Base-by-base conservation (phyloP, 2,797 vertebrate species). In the Carapus acus region DNA sequence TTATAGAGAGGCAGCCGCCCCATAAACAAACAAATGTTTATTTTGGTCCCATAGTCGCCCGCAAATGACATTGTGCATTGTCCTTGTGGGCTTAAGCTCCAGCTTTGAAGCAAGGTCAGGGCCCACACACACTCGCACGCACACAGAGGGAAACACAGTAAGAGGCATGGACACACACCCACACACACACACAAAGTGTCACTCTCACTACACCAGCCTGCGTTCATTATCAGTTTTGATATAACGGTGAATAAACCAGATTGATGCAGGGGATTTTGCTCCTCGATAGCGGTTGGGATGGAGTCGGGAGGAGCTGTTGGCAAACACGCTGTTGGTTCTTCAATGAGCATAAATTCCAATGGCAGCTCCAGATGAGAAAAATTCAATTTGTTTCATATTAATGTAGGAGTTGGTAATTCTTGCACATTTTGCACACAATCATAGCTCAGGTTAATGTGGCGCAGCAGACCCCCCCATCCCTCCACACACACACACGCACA, bases 331-430 rank as follows among this genome's bases (percentile, higher is more conserved):
- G 40, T 45, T 31, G 43, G 38, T 15, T 31, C 21, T n/a, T 18
- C 51, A 67, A 46, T 45, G 57, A 56, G 39, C 24, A 43, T 14
- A 20, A 23, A 20, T 54, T 73, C 22, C 43, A 47, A 4, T 45
- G 31, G 49, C 39, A 62, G 44, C 15, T 2, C 2, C 5, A 58
- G 56, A 68, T 50, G 50, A 71, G 58, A 27, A 53, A 71, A 67
- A 61, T 70, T 16, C 53, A 62, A 60, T 81, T 79, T 54, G 45
- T 20, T 54, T 45, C 51, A 62, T 80, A 76, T 76, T 78, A 69
- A 67, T 58, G 49, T 74, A 63, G 65, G 75, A 75, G 68, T 74
- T 58, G 62, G 59, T 58, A 76, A 70, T 71, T 69, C 31, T 45
- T 55, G 46, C 18, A 44, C 50, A 27, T 55, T 70, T 67, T 52